A percentile compares a stretch with the other conserved stretches of the same genome.
phyloP scores from a whole-genome alignment of 2,797 vertebrate species.

The Enteromius paludinosus region DNA sequence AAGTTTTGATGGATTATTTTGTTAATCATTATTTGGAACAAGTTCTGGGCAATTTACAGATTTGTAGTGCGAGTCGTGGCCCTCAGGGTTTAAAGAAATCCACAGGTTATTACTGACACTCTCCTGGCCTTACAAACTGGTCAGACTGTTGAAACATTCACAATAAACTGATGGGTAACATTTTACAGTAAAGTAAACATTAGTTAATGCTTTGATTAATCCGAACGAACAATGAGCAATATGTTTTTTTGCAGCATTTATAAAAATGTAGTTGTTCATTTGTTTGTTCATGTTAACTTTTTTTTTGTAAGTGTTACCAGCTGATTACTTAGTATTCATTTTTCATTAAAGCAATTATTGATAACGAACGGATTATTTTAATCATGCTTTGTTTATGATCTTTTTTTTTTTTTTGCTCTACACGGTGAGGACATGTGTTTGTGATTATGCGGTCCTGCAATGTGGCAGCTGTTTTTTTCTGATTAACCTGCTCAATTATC shows the following conservation, averaged over 20 bases:
- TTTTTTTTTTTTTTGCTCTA: background rate
- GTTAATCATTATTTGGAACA: slow-evolving; percentile 5
- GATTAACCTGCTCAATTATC: slow-evolving; percentile 32
- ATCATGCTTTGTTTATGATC: background rate
- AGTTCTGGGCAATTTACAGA: background rate
- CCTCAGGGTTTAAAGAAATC: slow-evolving; percentile 13
- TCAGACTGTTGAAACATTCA: slow-evolving; percentile 26
- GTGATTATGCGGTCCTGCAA: background rate
- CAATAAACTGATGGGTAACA: background rate
- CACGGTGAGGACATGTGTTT: background rate
- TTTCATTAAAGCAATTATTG: background rate
- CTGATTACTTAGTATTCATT: background rate
- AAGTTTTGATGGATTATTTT: slow-evolving; percentile 7
- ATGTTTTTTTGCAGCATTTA: slow-evolving; percentile 3
- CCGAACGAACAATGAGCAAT: background rate
- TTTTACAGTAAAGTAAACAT: background rate
- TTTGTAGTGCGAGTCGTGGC: background rate
- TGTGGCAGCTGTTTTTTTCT: slow-evolving; percentile 38
- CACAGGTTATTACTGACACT: background rate
- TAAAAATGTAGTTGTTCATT: background rate
- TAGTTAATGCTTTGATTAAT: background rate
- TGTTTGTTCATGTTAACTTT: background rate
- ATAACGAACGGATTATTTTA: background rate
- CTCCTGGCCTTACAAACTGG: slow-evolving; percentile 29
- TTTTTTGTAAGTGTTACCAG: background rate